phyloP scores from a whole-genome alignment of 2,888 invertebrate genomes.

The Pterobdella sp. region DNA sequence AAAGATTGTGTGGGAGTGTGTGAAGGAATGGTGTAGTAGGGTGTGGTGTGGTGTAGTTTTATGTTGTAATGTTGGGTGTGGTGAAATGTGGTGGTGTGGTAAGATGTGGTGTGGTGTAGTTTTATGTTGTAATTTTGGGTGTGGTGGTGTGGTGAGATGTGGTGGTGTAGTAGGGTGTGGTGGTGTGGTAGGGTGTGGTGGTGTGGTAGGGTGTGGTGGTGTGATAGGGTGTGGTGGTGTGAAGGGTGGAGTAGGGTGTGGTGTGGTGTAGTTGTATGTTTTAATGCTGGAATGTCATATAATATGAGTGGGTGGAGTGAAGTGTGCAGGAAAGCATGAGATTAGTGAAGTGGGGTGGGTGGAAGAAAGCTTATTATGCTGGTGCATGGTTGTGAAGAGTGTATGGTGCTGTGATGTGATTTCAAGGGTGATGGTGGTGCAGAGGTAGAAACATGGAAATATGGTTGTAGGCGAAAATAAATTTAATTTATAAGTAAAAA shows the following conservation, averaged over 20 bases:
- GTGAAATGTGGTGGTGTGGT: not conserved
- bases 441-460: too few relatives aligned
- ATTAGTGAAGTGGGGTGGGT: not conserved
- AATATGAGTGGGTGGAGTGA: not conserved
- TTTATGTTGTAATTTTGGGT: not conserved
- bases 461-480: too few relatives aligned
- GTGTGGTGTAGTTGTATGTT: too few relatives aligned
- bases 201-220: not conserved
- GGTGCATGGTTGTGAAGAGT: too few relatives aligned
- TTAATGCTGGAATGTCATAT: too few relatives aligned
- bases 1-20: not conserved
- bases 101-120: not conserved
- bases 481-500: too few relatives aligned
- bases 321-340: not conserved
- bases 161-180: not conserved
- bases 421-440: too few relatives aligned
- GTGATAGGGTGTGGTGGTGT: not conserved
- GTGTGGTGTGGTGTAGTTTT: too few relatives aligned
- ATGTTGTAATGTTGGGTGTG: not conserved
- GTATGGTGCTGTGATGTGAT: too few relatives aligned
- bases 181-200: not conserved
- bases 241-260: not conserved
- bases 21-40: not conserved
- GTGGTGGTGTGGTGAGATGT: not conserved
- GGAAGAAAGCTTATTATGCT: too few relatives aligned